These are phyloP conservation scores for Hipposideros larvatus DNA, from an alignment of 2,797 vertebrate species.

Conservation along the genomic window DNA sequence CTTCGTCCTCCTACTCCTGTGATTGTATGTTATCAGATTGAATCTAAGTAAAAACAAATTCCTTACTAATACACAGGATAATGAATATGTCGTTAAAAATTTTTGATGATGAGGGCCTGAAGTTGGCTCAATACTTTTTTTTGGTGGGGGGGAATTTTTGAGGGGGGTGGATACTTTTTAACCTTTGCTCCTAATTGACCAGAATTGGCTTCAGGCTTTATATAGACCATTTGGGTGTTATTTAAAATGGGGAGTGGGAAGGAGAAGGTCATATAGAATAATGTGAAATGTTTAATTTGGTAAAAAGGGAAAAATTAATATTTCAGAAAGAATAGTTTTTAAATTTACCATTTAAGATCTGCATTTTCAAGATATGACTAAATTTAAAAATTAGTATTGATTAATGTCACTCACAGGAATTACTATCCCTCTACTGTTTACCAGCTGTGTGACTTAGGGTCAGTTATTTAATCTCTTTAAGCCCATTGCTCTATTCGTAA, in stretches of 20 bases:
- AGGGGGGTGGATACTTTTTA: not conserved
- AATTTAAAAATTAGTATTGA: not conserved
- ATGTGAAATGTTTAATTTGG: slow-evolving; percentile 10
- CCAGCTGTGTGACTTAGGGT: not conserved
- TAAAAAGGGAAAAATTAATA: not conserved
- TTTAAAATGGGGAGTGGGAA: not conserved
- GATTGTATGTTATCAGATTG: not conserved
- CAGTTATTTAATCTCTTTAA: slow-evolving; percentile 4
- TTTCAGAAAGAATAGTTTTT: not conserved
- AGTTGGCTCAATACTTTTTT: not conserved
- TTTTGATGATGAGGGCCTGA: not conserved
- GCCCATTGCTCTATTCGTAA: not conserved
- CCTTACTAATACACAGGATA: not conserved
- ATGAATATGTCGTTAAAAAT: not conserved
- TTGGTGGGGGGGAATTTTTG: too few species aligned
- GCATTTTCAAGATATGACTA: not conserved
- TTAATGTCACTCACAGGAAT: not conserved
- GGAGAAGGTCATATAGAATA: not conserved
- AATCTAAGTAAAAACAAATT: not conserved
- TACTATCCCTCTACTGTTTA: not conserved
- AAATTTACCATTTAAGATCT: not conserved
- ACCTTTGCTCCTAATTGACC: slow-evolving; percentile 10
- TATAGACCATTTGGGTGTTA: not conserved
- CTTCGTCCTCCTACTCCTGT: not conserved
- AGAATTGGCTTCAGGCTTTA: not conserved